phyloP scores from a whole-genome alignment of 2,888 invertebrate genomes.

The Nemotelus nigrinus region DNA sequence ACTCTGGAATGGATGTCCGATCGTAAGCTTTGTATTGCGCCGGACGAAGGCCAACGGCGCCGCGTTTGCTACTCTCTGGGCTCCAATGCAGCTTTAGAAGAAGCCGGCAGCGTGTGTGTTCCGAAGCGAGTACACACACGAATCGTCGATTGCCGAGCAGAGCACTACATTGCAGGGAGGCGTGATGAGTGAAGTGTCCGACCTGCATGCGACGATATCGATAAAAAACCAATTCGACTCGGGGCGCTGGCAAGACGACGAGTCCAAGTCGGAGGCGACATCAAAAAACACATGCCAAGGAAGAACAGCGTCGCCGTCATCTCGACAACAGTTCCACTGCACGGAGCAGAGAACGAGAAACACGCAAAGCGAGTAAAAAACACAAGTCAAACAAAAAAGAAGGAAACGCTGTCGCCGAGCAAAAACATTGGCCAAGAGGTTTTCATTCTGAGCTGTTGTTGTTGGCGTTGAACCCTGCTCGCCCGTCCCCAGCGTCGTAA shows the following conservation, averaged over 20 bases:
- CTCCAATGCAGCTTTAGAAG: conserved; percentile 15
- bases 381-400: conserved; percentile 6
- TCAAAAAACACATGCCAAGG: conserved; percentile 38
- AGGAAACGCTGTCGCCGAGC: not conserved
- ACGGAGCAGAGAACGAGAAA: conserved; percentile 7
- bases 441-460: conserved; percentile 11
- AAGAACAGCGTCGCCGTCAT: conserved; percentile 28
- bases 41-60: conserved; percentile 11
- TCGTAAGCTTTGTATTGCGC: conserved; percentile 23
- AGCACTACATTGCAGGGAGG: conserved; percentile 32
- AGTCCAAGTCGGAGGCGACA: conserved; percentile 36
- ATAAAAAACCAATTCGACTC: conserved; percentile 42
- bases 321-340: conserved; percentile 35
- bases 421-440: conserved; percentile 11
- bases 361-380: not conserved
- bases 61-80: not conserved
- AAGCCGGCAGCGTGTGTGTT: conserved; percentile 27
- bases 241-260: conserved; percentile 34
- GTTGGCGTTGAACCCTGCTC: not conserved
- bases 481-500: conserved; percentile 22
- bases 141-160: not conserved
- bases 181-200: conserved; percentile 44
- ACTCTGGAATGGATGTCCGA: conserved; percentile 11
- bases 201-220: conserved; percentile 31
- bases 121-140: conserved; percentile 11